These are phyloP conservation scores for Chaetophractus vellerosus DNA, from an alignment of 2,797 vertebrate genomes.

Conservation along the genomic window DNA sequence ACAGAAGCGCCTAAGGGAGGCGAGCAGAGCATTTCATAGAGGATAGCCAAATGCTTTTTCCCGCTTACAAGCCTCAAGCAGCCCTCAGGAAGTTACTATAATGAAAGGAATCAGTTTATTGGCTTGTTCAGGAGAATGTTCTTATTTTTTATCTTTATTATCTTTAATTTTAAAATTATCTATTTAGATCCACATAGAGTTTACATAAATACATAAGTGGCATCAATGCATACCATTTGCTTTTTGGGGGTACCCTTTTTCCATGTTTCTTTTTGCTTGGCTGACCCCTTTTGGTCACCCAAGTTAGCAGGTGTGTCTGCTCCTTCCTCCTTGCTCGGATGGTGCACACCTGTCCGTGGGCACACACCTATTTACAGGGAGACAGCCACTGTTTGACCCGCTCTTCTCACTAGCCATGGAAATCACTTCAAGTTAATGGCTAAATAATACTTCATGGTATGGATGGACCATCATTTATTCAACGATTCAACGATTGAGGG, in stretches of 20 bases:
- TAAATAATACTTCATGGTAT: not conserved
- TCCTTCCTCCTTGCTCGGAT: not conserved
- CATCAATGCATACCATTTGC: not conserved
- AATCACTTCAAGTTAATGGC: not conserved
- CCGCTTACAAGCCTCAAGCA: not conserved
- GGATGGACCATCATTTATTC: not conserved
- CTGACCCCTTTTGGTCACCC: not conserved
- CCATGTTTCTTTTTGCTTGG: not conserved
- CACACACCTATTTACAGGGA: not conserved
- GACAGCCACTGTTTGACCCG: not conserved
- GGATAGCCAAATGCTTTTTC: not conserved
- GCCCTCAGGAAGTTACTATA: not conserved
- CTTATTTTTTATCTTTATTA: not conserved
- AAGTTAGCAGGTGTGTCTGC: not conserved
- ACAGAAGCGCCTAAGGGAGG: not conserved
- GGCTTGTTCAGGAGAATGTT: slow-evolving; percentile 5
- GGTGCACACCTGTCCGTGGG: not conserved
- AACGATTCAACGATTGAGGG: not conserved
- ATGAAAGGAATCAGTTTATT: not conserved
- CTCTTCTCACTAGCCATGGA: not conserved
- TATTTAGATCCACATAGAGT: not conserved
- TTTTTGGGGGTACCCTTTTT: not conserved
- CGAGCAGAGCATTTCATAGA: not conserved
- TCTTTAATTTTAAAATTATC: slow-evolving; percentile 1
- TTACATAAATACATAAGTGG: not conserved